Percentiles rank a stretch among this genome's conserved stretches.
These are phyloP conservation scores for Eonycteris spelaea DNA, from an alignment of 2,113 vertebrate genomes.

Conservation along the genomic window DNA sequence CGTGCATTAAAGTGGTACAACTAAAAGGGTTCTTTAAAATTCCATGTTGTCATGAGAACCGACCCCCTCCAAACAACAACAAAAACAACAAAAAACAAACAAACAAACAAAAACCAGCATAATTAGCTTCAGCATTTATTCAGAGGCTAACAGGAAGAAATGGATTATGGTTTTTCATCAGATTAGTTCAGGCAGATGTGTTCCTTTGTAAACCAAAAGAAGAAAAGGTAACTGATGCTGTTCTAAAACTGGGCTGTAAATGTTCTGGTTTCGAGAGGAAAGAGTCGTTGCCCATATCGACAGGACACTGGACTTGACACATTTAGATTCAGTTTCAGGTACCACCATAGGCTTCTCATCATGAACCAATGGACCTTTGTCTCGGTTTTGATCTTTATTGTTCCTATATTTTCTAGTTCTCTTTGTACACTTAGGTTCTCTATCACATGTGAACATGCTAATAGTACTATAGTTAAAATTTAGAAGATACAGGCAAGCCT, in stretches of 20 bases:
- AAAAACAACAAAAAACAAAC: background rate
- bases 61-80: background rate
- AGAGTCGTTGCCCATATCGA: background rate
- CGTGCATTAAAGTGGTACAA: slow-evolving; percentile 34
- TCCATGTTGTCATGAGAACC: background rate
- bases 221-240: background rate
- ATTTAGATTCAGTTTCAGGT: background rate
- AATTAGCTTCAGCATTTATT: slow-evolving; percentile 41
- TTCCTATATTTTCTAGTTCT: background rate
- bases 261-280: background rate
- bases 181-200: slow-evolving; percentile 28
- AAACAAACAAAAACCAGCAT: background rate
- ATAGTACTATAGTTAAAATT: background rate
- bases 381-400: background rate
- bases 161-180: slow-evolving; percentile 34
- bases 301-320: background rate
- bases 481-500: background rate
- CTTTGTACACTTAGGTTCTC: background rate
- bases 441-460: background rate
- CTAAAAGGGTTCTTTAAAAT: slow-evolving; percentile 46
- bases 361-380: background rate
- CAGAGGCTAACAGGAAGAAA: background rate
- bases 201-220: background rate
- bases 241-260: background rate
- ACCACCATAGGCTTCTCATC: background rate